Conservation (phyloP, 2,797 vertebrate species). For the Pseudocheirus occidentalis region DNA sequence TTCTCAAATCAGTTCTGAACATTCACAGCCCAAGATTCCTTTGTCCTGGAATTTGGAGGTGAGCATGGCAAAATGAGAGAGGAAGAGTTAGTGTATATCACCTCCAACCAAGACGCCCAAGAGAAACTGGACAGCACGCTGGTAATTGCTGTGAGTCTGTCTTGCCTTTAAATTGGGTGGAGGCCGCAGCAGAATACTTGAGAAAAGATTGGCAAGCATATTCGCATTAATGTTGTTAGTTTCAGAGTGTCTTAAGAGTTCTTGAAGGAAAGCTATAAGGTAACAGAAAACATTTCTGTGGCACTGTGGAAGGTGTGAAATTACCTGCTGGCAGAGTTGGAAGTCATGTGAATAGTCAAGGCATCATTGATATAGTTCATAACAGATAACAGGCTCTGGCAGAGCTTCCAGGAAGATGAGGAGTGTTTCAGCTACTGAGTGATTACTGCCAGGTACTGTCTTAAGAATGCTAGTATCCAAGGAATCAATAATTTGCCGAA, state of each 20-base stretch:
- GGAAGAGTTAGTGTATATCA: conserved; percentile 87
- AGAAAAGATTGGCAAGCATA: conserved; percentile 93
- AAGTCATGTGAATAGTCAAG: conserved; percentile 91
- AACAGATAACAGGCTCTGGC: conserved; percentile 94
- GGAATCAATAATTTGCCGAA: conserved; percentile 94
- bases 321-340: conserved; percentile 91
- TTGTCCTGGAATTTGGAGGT: not conserved
- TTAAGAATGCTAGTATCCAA: conserved; percentile 87
- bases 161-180: conserved; percentile 88
- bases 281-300: conserved; percentile 94
- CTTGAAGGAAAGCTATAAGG: conserved; percentile 92
- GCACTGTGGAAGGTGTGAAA: conserved; percentile 90
- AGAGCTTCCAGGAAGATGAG: conserved; percentile 95
- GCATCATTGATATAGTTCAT: conserved; percentile 93
- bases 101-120: conserved; percentile 90
- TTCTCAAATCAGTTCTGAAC: not conserved
- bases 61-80: not conserved
- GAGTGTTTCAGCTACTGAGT: conserved; percentile 94
- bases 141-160: conserved; percentile 89
- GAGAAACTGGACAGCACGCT: conserved; percentile 91
- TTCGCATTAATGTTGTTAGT: conserved; percentile 92
- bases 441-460: conserved; percentile 89
- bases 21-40: not conserved
- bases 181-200: conserved; percentile 92
- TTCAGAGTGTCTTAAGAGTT: conserved; percentile 90